Evolutionary conservation across 2,888 invertebrate genomes (phyloP).

Genomic region (Drosophila suboccidentalis): DNA sequence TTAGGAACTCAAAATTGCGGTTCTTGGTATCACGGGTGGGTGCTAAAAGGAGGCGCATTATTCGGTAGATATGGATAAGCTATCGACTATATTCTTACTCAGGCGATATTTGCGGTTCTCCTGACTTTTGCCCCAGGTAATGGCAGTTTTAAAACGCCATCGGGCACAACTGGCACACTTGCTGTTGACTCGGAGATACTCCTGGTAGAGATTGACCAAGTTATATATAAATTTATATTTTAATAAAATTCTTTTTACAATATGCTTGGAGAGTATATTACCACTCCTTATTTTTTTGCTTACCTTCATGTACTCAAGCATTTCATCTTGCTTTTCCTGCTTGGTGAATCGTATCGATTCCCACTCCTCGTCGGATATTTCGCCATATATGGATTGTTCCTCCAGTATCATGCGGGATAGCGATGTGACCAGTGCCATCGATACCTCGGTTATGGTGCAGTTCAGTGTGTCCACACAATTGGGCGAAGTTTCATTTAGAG

Average conservation of each 20-base stretch:
- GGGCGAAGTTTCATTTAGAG: slow-evolving; percentile 89
- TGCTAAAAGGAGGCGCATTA: slow-evolving; percentile 14
- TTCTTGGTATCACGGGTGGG: slow-evolving; percentile 63
- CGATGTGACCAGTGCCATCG: slow-evolving; percentile 89
- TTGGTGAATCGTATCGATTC: slow-evolving; percentile 91
- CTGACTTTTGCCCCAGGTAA: slow-evolving; percentile 87
- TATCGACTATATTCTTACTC: slow-evolving; percentile 31
- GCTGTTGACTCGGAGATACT: slow-evolving; percentile 79
- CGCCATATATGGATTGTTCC: slow-evolving; percentile 90
- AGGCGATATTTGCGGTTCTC: slow-evolving; percentile 68
- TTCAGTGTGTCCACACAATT: slow-evolving; percentile 88
- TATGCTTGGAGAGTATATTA: too few species aligned
- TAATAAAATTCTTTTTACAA: too few species aligned
- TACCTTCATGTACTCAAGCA: slow-evolving; percentile 90
- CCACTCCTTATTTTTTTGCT: too few species aligned
- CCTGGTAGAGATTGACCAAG: slow-evolving; percentile 51
- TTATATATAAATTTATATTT: accelerated
- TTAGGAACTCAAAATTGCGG: slow-evolving; percentile 80
- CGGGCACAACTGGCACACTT: slow-evolving; percentile 87
- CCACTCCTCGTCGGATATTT: slow-evolving; percentile 94
- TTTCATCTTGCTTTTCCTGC: slow-evolving; percentile 88
- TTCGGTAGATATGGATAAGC: not conserved
- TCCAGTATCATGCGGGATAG: slow-evolving; percentile 89
- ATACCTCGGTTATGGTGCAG: slow-evolving; percentile 90
- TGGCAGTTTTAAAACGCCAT: slow-evolving; percentile 87